These are phyloP conservation scores for Erpobdella octoculata DNA, from an alignment of 2,888 invertebrate species.

Conservation along the genomic window DNA sequence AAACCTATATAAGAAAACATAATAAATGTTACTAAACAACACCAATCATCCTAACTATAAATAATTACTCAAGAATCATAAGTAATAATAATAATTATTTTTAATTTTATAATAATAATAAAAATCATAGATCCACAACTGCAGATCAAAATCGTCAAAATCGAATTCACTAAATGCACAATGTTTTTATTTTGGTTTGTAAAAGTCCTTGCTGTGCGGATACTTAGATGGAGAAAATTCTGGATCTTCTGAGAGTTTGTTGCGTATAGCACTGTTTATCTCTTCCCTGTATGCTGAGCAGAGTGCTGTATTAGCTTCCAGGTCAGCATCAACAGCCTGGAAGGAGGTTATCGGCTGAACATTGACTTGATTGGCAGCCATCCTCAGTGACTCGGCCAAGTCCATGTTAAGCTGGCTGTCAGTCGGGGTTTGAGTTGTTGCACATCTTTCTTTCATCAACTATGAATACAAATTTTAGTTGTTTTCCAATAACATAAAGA, in stretches of 20 bases:
- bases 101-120: too few species aligned
- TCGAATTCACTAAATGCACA: too few species aligned
- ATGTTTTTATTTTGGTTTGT: slow-evolving; percentile 34
- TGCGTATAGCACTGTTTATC: slow-evolving; percentile 54
- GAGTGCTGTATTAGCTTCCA: slow-evolving; percentile 55
- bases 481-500: too few species aligned
- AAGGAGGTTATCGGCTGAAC: slow-evolving; percentile 53
- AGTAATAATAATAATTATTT: too few species aligned
- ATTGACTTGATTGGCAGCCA: slow-evolving; percentile 57
- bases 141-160: too few species aligned
- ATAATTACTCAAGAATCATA: too few species aligned
- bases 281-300: slow-evolving; percentile 57
- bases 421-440: slow-evolving; percentile 32
- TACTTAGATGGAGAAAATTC: slow-evolving; percentile 50
- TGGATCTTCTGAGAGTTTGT: slow-evolving; percentile 54
- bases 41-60: too few species aligned
- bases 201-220: slow-evolving; percentile 48
- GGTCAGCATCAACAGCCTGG: slow-evolving; percentile 56
- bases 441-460: background rate
- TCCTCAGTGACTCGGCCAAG: slow-evolving; percentile 49
- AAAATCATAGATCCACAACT: too few species aligned
- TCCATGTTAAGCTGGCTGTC: slow-evolving; percentile 41
- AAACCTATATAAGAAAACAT: too few species aligned
- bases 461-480: too few species aligned
- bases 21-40: too few species aligned